These are phyloP conservation scores for Colletes gigas DNA, from an alignment of 1,140 invertebrate species.

Conservation along the genomic window DNA sequence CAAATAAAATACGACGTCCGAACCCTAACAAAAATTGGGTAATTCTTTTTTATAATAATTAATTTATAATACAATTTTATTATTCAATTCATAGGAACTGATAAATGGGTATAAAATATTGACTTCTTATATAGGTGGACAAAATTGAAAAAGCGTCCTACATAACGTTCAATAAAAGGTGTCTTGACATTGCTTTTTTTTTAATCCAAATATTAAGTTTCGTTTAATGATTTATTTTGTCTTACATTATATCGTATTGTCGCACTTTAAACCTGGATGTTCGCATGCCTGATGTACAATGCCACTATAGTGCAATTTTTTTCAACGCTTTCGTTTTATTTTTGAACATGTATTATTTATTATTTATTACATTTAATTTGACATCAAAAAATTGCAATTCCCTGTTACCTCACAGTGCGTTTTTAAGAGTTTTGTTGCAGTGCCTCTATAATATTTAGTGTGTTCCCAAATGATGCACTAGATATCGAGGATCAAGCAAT, in stretches of 20 bases:
- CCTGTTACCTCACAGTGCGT: constrained; percentile 16
- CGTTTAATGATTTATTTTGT: constrained; percentile 63
- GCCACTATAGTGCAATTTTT: constrained; percentile 52
- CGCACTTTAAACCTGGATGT: constrained; percentile 52
- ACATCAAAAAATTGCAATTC: constrained; percentile 8
- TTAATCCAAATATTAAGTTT: constrained; percentile 22
- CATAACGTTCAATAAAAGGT: constrained; percentile 10
- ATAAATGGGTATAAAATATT: background rate
- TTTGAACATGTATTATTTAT: constrained; percentile 11
- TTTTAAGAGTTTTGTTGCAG: constrained; percentile 14
- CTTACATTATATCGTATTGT: constrained; percentile 63
- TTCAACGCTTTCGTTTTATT: constrained; percentile 53
- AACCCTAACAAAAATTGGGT: constrained; percentile 84
- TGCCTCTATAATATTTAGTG: constrained; percentile 20
- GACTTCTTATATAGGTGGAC: background rate
- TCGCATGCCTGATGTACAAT: constrained; percentile 55
- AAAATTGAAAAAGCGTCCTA: background rate
- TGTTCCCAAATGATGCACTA: constrained; percentile 39
- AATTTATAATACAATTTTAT: constrained; percentile 22
- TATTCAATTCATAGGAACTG: background rate
- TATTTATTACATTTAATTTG: constrained; percentile 6
- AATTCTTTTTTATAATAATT: constrained; percentile 54
- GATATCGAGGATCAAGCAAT: constrained; percentile 16
- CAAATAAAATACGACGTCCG: constrained; percentile 93
- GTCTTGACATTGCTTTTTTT: constrained; percentile 18